phyloP scores from a whole-genome alignment of 2,113 vertebrate genomes.

The Mixornis gularis region DNA sequence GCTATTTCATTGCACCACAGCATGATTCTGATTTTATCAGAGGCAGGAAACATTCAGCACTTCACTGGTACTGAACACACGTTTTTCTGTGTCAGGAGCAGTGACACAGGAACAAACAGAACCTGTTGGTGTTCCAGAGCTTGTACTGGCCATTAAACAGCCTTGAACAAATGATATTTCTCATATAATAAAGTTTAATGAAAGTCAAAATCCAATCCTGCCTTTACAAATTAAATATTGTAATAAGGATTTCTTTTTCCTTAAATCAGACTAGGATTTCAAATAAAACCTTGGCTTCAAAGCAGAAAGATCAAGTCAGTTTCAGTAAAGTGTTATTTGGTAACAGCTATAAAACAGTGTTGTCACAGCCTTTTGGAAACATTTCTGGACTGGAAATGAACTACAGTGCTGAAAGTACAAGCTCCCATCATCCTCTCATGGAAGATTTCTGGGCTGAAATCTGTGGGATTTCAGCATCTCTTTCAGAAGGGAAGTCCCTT shows the following conservation, averaged over 20 bases:
- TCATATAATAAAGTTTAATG: neutral
- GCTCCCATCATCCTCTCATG: neutral
- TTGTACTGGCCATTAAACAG: neutral
- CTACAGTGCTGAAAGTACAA: neutral
- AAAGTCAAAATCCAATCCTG: neutral
- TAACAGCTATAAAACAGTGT: neutral
- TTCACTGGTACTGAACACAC: neutral
- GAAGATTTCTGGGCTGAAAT: neutral
- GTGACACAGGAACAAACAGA: neutral
- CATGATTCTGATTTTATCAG: neutral
- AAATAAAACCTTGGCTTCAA: neutral
- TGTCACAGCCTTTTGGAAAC: neutral
- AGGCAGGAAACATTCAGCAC: neutral
- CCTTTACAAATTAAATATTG: neutral
- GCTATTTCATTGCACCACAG: neutral
- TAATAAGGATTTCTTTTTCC: neutral
- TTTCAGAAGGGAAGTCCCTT: neutral
- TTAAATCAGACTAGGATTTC: neutral
- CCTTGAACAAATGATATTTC: neutral
- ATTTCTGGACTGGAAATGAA: neutral
- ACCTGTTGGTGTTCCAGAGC: rapidly evolving
- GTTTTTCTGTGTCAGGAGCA: neutral
- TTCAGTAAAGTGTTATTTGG: neutral
- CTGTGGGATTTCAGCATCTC: neutral
- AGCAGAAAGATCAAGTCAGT: neutral